phyloP scores from a whole-genome alignment of 2,888 invertebrate genomes.

The Lepidocyrtinus sp. region DNA sequence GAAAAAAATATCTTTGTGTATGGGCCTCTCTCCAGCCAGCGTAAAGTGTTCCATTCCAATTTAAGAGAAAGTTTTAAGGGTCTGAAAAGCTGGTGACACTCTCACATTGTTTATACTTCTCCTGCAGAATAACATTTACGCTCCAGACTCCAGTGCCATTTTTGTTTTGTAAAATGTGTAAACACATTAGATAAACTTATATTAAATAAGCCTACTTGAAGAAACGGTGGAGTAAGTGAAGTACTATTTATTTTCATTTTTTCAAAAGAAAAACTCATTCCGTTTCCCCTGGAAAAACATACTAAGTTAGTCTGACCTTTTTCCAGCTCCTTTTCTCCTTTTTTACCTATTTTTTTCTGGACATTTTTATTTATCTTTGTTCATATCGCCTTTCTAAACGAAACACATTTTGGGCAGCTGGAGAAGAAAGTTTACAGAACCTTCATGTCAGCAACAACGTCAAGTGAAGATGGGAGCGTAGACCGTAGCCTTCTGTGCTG shows the following conservation, averaged over 20 bases:
- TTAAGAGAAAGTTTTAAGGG: too few species aligned
- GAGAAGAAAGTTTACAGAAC: constrained; percentile 21
- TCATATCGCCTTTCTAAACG: not conserved
- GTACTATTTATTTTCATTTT: constrained; percentile 7
- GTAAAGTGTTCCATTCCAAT: not conserved
- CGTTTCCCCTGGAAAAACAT: too few species aligned
- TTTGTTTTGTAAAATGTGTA: not conserved
- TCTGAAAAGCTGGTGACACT: constrained; percentile 7
- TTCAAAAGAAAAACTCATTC: not conserved
- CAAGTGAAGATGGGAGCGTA: not conserved
- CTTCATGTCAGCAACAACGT: not conserved
- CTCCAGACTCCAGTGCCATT: not conserved
- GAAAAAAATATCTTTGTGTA: too few species aligned
- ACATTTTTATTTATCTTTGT: constrained; percentile 34
- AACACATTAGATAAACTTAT: constrained; percentile 3
- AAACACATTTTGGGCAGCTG: not conserved
- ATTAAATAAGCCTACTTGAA: constrained; percentile 33
- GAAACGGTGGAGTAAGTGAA: not conserved
- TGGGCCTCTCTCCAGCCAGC: too few species aligned
- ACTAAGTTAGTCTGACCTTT: constrained; percentile 34
- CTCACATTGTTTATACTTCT: not conserved
- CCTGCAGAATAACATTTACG: not conserved
- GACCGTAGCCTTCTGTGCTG: too few species aligned
- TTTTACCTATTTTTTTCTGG: constrained; percentile 28
- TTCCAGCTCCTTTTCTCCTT: constrained; percentile 28